phyloP scores from a whole-genome alignment of 2,113 vertebrate genomes.

The Aldabrachelys gigantea region DNA sequence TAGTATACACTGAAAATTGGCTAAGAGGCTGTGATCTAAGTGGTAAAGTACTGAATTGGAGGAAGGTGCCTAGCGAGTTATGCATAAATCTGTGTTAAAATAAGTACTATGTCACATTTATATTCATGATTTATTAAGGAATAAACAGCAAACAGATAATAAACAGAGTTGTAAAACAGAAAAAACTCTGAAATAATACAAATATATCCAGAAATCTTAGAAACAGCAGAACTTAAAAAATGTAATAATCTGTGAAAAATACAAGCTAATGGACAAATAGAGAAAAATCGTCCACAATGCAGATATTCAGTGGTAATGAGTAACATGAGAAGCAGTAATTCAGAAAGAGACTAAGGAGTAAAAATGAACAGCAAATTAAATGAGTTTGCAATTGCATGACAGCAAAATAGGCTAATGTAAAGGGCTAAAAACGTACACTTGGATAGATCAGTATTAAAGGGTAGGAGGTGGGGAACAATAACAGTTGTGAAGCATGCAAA shows the following conservation, averaged over 20 bases:
- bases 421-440: neutral
- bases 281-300: neutral
- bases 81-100: neutral
- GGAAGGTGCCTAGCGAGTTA: neutral
- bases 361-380: neutral
- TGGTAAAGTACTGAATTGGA: neutral
- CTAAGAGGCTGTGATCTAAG: neutral
- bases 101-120: neutral
- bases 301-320: neutral
- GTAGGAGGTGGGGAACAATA: neutral
- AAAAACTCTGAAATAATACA: neutral
- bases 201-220: neutral
- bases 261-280: neutral
- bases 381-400: neutral
- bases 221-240: neutral
- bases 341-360: neutral
- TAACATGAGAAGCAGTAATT: neutral
- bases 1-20: neutral
- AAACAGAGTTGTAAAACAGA: neutral
- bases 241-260: neutral
- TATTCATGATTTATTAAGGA: neutral
- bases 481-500: neutral
- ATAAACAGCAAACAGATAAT: neutral
- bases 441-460: neutral
- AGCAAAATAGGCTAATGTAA: neutral